These are phyloP conservation scores for Microctenopoma lineatum DNA, from an alignment of 2,797 vertebrate genomes.

Conservation along the genomic window DNA sequence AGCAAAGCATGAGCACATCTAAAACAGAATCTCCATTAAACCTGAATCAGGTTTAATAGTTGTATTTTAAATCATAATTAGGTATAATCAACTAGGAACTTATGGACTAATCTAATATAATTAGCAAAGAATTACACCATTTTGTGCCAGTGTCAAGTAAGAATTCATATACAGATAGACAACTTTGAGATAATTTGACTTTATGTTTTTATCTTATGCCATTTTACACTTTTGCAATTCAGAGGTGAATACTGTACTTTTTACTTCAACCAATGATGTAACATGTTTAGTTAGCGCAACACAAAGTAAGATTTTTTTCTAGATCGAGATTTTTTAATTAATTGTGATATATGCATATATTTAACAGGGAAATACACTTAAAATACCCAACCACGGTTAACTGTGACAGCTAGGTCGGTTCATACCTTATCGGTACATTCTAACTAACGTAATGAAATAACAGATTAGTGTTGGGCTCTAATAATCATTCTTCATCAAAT, in stretches of 20 bases:
- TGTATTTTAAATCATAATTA: neutral
- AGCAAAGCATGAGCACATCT: constrained; percentile 40
- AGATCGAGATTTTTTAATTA: neutral
- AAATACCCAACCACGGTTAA: neutral
- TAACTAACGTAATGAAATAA: too few species aligned
- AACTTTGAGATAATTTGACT: neutral
- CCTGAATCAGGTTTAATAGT: neutral
- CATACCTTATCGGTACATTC: too few species aligned
- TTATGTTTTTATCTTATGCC: neutral
- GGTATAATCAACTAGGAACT: neutral
- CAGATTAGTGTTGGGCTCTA: neutral
- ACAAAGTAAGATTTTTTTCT: neutral
- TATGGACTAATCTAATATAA: neutral
- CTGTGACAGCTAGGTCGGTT: neutral
- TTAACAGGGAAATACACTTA: neutral
- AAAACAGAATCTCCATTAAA: neutral
- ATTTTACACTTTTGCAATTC: neutral
- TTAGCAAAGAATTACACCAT: neutral
- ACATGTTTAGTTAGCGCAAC: neutral
- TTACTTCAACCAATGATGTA: neutral
- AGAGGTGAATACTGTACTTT: neutral
- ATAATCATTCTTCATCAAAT: neutral
- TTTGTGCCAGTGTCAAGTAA: neutral
- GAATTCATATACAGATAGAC: neutral
- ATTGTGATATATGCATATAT: neutral